Evolutionary conservation across 1,140 invertebrate genomes (phyloP).

Genomic region (Drosophila gunungcola): DNA sequence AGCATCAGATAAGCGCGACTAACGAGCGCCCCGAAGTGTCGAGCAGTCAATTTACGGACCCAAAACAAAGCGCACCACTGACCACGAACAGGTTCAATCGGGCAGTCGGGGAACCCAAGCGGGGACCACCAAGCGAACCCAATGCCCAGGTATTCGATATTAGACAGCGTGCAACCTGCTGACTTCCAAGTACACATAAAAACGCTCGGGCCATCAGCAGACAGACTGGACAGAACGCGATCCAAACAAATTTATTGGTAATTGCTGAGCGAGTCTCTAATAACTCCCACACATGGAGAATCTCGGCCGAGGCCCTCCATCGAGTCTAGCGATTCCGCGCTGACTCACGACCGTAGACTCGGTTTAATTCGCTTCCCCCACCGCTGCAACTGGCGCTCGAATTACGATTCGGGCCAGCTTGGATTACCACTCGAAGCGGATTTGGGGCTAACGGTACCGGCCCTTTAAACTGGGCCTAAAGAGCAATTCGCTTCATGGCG

Average conservation of each 20-base stretch:
- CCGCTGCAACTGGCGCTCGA: slow-evolving; percentile 52
- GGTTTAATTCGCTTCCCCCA: slow-evolving; percentile 48
- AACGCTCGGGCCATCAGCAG: slow-evolving; percentile 4
- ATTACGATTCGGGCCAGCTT: slow-evolving; percentile 51
- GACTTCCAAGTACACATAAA: slow-evolving; percentile 78
- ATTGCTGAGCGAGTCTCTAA: slow-evolving; percentile 61
- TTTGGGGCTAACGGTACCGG: slow-evolving; percentile 61
- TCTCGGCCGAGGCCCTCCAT: slow-evolving; percentile 6
- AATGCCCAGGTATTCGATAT: slow-evolving; percentile 33
- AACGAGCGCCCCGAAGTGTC: slow-evolving; percentile 72
- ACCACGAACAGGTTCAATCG: slow-evolving; percentile 62
- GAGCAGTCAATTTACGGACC: slow-evolving; percentile 79
- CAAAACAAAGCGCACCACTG: slow-evolving; percentile 70
- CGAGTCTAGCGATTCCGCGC: slow-evolving; percentile 23
- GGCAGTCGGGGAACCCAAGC: background rate
- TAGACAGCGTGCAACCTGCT: slow-evolving; percentile 61
- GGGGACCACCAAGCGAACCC: slow-evolving; percentile 61
- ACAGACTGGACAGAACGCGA: slow-evolving; percentile 8
- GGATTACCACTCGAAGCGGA: slow-evolving; percentile 26
- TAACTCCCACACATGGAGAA: slow-evolving; percentile 60
- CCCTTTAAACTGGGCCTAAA: slow-evolving; percentile 24
- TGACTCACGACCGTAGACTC: slow-evolving; percentile 42
- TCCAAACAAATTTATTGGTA: slow-evolving; percentile 77
- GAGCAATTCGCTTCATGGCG: slow-evolving; percentile 53
- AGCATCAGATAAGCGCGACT: slow-evolving; percentile 71